Conservation (phyloP, 2,888 invertebrate species). For the Euplagia quadripunctaria region DNA sequence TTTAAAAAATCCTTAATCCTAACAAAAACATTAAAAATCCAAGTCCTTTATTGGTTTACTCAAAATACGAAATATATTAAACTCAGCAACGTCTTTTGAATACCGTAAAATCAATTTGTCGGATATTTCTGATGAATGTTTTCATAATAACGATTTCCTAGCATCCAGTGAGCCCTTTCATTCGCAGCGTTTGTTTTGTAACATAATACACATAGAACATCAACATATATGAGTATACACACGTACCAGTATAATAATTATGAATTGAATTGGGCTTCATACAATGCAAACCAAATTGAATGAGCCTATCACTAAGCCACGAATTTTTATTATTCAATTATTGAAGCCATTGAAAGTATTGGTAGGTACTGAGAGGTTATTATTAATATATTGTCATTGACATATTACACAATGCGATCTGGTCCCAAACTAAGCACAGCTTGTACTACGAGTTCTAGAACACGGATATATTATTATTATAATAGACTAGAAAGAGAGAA, state of each 20-base stretch:
- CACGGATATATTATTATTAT: too few species aligned
- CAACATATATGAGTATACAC: constrained; percentile 13
- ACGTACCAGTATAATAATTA: background rate
- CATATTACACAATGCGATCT: too few species aligned
- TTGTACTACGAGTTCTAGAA: too few species aligned
- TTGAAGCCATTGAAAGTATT: too few species aligned
- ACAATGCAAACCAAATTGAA: background rate
- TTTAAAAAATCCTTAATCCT: background rate
- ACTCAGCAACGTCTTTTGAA: constrained; percentile 17
- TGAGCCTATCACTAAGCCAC: background rate
- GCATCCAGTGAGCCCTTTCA: constrained; percentile 44
- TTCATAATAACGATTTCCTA: constrained; percentile 39
- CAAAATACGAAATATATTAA: constrained; percentile 28
- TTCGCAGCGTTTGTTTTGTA: constrained; percentile 47
- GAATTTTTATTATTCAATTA: too few species aligned
- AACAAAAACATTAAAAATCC: background rate
- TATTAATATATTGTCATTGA: too few species aligned
- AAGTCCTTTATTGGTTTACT: constrained; percentile 6
- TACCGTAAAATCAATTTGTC: constrained; percentile 23
- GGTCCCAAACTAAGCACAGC: too few species aligned
- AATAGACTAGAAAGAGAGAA: too few species aligned
- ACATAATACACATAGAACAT: constrained; percentile 35
- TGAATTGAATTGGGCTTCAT: background rate
- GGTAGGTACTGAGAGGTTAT: too few species aligned
- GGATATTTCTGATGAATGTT: constrained; percentile 25